Base-by-base conservation (phyloP, 2,888 invertebrate species). In the Nemurella pictetii region DNA sequence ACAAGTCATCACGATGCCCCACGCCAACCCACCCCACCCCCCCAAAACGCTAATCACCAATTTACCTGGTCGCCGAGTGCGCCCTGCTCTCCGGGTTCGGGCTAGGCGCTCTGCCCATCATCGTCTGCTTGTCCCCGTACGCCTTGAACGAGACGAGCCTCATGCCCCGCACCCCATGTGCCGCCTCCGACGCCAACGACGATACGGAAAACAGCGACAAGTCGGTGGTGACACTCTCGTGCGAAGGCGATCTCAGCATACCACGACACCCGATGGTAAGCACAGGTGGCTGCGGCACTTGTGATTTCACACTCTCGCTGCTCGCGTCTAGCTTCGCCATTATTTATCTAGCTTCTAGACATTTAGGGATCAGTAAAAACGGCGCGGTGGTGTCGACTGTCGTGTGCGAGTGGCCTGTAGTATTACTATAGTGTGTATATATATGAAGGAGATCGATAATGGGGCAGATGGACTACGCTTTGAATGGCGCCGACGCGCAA, bases 161-260 rank as follows among this genome's bases (percentile, higher is more conserved):
- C 85, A 89, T 88, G 25, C 88, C 88, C 27, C 84, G 83, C 26
- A 80, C 81, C 26, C 73, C 85, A 26, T 90, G 90, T 85, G 92
- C 90, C 20, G 90, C 90, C 85, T 93, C 93, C 25, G 93, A 92
- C 7, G 93, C 93, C 86, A 93, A 93, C 0, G 95, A 95, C 0
- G 95, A 95, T 26, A 95, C 93, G 85, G 96, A 95, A 90, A 96
- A 95, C 85, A 96, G 91, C 0, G 96, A 96, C 84, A 96, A 91
- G 90, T 96, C 96, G 0, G 96, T 96, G 20, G 95, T 95, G 88
- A 96, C 95, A 26, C 95, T 95, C 90, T 96, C 96, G 90, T 95
- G 96, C 26, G 95, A 96, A 4, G 96, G 96, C 0, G 96, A 96
- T 83, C 96, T 93, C 86, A 94, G 89, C 91, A 94, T 94, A 20